phyloP scores from a whole-genome alignment of 2,113 vertebrate species.

The Barbus barbus region DNA sequence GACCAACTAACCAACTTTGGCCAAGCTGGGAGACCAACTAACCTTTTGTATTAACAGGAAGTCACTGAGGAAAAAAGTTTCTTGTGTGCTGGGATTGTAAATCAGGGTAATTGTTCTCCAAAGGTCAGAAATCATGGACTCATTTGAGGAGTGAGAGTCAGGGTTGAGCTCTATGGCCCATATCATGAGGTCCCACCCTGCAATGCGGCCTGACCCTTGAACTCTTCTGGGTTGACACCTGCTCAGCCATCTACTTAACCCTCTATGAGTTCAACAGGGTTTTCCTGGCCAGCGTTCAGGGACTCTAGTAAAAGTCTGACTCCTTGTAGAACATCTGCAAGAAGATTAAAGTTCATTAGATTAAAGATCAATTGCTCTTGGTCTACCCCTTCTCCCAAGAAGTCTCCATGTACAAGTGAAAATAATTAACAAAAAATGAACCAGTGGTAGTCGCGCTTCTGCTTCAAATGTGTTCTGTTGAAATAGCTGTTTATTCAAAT shows the following conservation, averaged over 20 bases:
- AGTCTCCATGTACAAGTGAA: neutral
- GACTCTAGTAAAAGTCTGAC: neutral
- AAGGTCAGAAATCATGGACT: neutral
- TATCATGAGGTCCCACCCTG: slow-evolving; percentile 21
- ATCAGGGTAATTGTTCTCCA: neutral
- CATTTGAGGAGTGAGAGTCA: neutral
- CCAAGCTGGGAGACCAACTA: neutral
- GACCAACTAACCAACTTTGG: neutral
- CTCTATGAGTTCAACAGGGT: neutral
- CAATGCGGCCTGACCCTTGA: slow-evolving; percentile 15
- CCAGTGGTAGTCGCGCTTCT: too few relatives aligned
- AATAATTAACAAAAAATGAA: neutral
- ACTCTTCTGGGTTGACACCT: slow-evolving; percentile 19
- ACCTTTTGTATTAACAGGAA: neutral
- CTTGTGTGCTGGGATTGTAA: neutral
- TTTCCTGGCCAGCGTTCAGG: slow-evolving; percentile 25
- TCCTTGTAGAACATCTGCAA: slow-evolving; percentile 8
- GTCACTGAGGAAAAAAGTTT: neutral
- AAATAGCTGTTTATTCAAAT: too few relatives aligned
- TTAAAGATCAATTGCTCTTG: neutral
- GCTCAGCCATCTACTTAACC: neutral
- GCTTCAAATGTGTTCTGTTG: too few relatives aligned
- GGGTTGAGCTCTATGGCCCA: slow-evolving; percentile 6
- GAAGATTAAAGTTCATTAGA: slow-evolving; percentile 5
- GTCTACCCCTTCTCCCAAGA: neutral